Base-by-base conservation (phyloP, 2,797 vertebrate genomes). In the Ctenopoma multispine region DNA sequence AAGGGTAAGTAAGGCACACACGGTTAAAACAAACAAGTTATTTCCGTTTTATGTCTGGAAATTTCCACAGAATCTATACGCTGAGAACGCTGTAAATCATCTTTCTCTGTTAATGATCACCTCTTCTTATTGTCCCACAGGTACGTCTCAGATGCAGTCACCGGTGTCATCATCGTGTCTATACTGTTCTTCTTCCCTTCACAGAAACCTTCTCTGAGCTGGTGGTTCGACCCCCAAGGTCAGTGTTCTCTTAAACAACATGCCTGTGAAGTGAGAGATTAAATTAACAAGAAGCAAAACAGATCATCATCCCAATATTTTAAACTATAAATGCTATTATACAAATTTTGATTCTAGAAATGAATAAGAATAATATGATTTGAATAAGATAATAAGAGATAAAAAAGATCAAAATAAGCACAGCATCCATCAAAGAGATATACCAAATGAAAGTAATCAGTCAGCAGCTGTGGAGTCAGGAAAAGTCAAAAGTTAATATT, bases 171-270 rank as follows among this genome's bases (percentile, higher is more conserved):
- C 84, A 96, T 99, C 34, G 93, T 96, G 76, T 96, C 94, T 53
- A 87, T 97, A 49, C 79, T 99, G 51, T 99, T 99, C 93, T 97
- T 99, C 94, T 99, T 99, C 87, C 98, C 98, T 0, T 98, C 97
- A 0, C 93, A 98, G 90, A 96, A 93, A 79, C 97, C 98, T 1
- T 97, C 96, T 59, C 75, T 98, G 61, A 94, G 83, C 80, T 99
- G 97, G 98, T 99, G 97, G 97, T 94, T 95, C 54, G 95, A 98
- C 84, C 81, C 96, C 34, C 93, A 95, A 94, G 96, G 98, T 99
- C 89, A 92, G 94, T 82, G 18, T 56, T 34, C 50, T 43, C 46
- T 43, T 4, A 18, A 38, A 43, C n/a, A 24, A 27, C 8, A 23
- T 8, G 12, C 13, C 8, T 14, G 12, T 41, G 56, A 47, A 51